Evolutionary conservation across 1,140 invertebrate genomes (phyloP).

Genomic region (Caenorhabditis latens): DNA sequence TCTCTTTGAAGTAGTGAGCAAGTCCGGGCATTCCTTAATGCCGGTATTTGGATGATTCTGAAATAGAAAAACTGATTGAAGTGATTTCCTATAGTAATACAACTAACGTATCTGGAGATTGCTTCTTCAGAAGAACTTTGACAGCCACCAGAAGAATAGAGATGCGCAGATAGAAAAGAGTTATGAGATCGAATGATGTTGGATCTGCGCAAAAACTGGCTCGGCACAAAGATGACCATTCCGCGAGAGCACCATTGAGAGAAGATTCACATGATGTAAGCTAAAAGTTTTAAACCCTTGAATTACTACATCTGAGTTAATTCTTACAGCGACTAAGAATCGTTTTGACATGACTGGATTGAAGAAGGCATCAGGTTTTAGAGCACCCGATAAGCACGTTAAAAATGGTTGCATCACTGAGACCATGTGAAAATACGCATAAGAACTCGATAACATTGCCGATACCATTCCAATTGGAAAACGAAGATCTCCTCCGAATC

Average conservation of each 20-base stretch:
- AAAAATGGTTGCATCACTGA: neutral
- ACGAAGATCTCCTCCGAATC: neutral
- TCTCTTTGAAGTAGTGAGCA: constrained; percentile 32
- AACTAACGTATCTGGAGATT: constrained; percentile 14
- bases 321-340: constrained; percentile 9
- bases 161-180: constrained; percentile 37
- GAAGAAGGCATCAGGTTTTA: neutral
- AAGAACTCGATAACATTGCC: constrained; percentile 19
- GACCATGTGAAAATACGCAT: constrained; percentile 20
- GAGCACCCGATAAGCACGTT: constrained; percentile 7
- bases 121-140: constrained; percentile 15
- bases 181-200: constrained; percentile 45
- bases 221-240: constrained; percentile 25
- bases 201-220: constrained; percentile 33
- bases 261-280: constrained; percentile 11
- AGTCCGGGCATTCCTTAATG: neutral
- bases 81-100: neutral
- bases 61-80: neutral
- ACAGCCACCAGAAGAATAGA: constrained; percentile 2
- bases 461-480: constrained; percentile 42
- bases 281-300: neutral
- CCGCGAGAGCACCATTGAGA: neutral
- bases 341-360: constrained; percentile 31
- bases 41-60: constrained; percentile 35
- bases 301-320: too few species aligned